Percentiles rank a stretch among this genome's conserved stretches.
Conservation (phyloP, 2,113 vertebrate species). For the Lampris megalopsis region DNA sequence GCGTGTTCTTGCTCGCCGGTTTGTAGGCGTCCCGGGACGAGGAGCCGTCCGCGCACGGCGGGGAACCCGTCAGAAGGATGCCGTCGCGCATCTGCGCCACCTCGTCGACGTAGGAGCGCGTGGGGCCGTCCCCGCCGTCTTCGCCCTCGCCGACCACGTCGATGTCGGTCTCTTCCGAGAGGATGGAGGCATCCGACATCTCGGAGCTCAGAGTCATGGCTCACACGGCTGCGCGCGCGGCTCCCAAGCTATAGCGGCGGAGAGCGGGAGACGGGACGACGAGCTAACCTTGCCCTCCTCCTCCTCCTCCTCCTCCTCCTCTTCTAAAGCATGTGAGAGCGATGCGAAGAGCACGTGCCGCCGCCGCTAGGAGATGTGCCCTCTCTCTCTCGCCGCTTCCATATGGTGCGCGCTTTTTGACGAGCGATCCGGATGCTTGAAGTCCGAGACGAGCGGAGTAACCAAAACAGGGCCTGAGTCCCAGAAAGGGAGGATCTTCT, state of each 20-base stretch:
- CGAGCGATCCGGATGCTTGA: constrained; percentile 23
- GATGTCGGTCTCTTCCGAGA: constrained; percentile 94
- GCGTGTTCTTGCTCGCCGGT: constrained; percentile 85
- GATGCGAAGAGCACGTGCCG: constrained; percentile 62
- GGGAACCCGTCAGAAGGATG: constrained; percentile 77
- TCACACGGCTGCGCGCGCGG: constrained; percentile 71
- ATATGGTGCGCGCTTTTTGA: constrained; percentile 61
- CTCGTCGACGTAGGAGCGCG: constrained; percentile 85
- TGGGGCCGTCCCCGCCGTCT: constrained; percentile 82
- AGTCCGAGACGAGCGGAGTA: constrained; percentile 49
- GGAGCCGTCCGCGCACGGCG: constrained; percentile 79
- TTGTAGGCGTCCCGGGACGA: constrained; percentile 79
- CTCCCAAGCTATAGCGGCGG: constrained; percentile 27
- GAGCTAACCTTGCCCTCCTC: constrained; percentile 41
- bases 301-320: constrained; percentile 36
- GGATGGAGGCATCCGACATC: constrained; percentile 93
- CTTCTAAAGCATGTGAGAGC: constrained; percentile 64
- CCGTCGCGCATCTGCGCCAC: constrained; percentile 85
- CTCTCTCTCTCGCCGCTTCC: constrained; percentile 61
- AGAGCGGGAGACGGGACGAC: constrained; percentile 61
- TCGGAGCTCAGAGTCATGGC: constrained; percentile 95
- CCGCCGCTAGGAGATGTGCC: constrained; percentile 47
- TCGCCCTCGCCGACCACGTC: constrained; percentile 94
- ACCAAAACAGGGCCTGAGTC: constrained; percentile 82
- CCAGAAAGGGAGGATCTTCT: constrained; percentile 86